A percentile compares a stretch with the other conserved stretches of the same genome.
phyloP scores from a whole-genome alignment of 2,113 vertebrate species.

The Thamnaconus septentrionalis region DNA sequence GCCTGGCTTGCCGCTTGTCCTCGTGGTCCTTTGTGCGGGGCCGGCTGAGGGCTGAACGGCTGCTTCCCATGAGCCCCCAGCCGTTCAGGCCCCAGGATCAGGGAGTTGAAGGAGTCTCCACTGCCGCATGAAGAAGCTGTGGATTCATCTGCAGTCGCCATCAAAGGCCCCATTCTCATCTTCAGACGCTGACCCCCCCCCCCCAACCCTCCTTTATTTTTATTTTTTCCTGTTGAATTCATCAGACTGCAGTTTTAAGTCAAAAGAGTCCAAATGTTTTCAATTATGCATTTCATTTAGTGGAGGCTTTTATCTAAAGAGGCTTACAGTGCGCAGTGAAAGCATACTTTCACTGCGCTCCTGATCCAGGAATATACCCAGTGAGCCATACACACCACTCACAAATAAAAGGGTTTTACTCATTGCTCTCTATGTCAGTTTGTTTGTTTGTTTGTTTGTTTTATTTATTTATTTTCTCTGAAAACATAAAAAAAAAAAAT shows the following conservation, averaged over 20 bases:
- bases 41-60: constrained; percentile 64
- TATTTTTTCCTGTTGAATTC: no score
- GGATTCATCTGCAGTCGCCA: no score
- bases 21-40: constrained; percentile 63
- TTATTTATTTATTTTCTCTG: neutral
- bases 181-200: no score
- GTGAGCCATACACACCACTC: constrained; percentile 38
- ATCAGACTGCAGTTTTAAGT: no score
- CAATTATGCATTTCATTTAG: constrained; percentile 62
- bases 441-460: constrained; percentile 38
- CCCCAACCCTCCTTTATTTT: no score
- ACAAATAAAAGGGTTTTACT: constrained; percentile 22
- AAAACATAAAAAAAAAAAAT: no score
- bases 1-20: constrained; percentile 29
- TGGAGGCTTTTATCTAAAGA: constrained; percentile 53
- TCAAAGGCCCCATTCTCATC: no score
- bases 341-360: constrained; percentile 38
- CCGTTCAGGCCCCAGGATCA: constrained; percentile 28
- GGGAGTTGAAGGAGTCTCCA: constrained; percentile 17
- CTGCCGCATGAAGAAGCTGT: no score
- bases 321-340: constrained; percentile 19
- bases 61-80: constrained; percentile 62
- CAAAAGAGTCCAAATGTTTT: constrained; percentile 41
- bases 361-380: constrained; percentile 17
- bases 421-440: constrained; percentile 6